These are phyloP conservation scores for Pocillopora verrucosa DNA, from an alignment of 64 coral and sea anemone species.

Conservation along the genomic window DNA sequence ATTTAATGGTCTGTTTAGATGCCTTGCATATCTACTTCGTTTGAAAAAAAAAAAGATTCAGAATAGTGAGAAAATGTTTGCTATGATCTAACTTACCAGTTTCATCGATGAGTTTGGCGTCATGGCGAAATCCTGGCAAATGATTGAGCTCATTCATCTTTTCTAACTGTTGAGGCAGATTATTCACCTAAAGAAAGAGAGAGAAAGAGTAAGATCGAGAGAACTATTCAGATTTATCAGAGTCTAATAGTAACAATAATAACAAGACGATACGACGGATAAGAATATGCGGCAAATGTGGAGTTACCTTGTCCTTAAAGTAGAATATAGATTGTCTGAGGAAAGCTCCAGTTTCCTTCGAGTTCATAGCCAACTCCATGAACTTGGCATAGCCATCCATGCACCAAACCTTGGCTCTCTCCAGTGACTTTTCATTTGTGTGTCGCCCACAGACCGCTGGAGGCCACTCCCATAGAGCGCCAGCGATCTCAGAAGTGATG, in stretches of 20 bases:
- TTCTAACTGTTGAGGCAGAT: slow-evolving; percentile 11
- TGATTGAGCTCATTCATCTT: not conserved
- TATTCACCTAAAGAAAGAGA: not conserved
- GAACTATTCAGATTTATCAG: not conserved
- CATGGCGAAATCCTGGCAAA: slow-evolving; percentile 21
- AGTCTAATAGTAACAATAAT: not conserved
- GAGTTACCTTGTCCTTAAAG: slow-evolving; percentile 27
- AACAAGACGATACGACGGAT: not conserved
- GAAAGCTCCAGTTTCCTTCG: slow-evolving; percentile 24
- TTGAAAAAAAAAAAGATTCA: not conserved
- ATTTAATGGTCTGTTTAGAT: too few species aligned
- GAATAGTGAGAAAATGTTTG: not conserved
- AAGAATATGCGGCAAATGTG: not conserved
- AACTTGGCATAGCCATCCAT: slow-evolving; percentile 23
- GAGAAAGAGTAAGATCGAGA: not conserved
- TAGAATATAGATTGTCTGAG: slow-evolving; percentile 27
- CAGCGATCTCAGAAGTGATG: slow-evolving; percentile 27
- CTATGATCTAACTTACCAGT: not conserved
- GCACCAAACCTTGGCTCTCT: slow-evolving; percentile 19
- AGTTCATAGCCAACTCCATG: slow-evolving; percentile 20
- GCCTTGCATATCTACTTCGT: too few species aligned
- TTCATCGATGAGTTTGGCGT: slow-evolving; percentile 29
- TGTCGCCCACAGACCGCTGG: slow-evolving; percentile 14
- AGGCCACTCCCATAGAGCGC: slow-evolving; percentile 31
- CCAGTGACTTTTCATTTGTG: slow-evolving; percentile 11